Base-by-base conservation (phyloP, 2,797 vertebrate species). In the Gephyroberyx darwinii region DNA sequence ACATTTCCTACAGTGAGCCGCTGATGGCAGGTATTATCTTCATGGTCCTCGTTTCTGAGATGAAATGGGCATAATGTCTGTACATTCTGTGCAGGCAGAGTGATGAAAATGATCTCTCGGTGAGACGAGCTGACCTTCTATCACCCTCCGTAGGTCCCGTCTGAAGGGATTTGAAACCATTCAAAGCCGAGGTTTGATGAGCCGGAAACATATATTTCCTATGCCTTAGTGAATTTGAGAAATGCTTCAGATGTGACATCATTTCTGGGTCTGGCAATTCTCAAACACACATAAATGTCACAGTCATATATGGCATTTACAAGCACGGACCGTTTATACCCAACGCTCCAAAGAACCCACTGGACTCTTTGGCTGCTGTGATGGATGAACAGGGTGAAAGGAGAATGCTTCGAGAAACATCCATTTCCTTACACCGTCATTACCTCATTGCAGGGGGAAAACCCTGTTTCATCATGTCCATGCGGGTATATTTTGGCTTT, bases 1-100 rank as follows among this genome's bases (percentile, higher is more conserved):
- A 7, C 58, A 57, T 41, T 45, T 57, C 65, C 22, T 33, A 30
- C 39, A 39, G 19, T 37, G 60, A 57, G 22, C 37, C 9, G 22
- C 35, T 63, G 45, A 51, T 30, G 45, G n/a, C 7, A 30, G 26
- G 20, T 19, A 58, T 57, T 51, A 52, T 57, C 45, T 45, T 57
- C 45, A 65, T 16, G 31, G 1, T 47, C 35, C 59, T 20, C 39
- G 20, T 33, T 19, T 39, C 14, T 54, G 19, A 62, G 26, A 55
- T 55, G 37, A 30, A 54, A 71, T 47, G 30, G 69, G 31, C 8
- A 45, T 71, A 22, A 71, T 71, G 31, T 59, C 33, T 52, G 48
- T 60, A 19, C 47, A 16, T 43, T 61, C 16, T 52, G 33, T 69
- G 47, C 16, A 43, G 65, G 30, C 19, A 64, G 59, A 58, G 56